Percentiles rank a stretch among this genome's conserved stretches.
These are phyloP conservation scores for Trichacis sp. DNA, from an alignment of 2,888 invertebrate genomes.

Conservation along the genomic window DNA sequence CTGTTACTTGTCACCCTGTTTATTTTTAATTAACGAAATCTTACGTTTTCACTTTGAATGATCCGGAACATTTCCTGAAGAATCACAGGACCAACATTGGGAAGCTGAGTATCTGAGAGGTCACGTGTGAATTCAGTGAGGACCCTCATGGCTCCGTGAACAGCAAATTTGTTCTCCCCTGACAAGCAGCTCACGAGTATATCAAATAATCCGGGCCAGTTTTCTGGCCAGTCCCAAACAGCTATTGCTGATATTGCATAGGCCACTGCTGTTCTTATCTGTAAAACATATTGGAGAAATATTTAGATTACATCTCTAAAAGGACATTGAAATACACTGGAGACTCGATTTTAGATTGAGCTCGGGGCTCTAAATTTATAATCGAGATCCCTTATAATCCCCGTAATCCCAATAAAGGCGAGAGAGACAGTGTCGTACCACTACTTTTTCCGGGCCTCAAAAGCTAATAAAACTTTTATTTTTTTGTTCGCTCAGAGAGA, in stretches of 20 bases:
- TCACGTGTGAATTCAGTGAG: constrained; percentile 78
- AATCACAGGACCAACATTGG: constrained; percentile 77
- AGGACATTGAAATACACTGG: background rate
- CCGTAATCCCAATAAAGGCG: too few relatives aligned
- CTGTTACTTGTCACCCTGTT: too few relatives aligned
- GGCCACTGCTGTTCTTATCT: constrained; percentile 76
- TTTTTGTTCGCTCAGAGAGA: too few relatives aligned
- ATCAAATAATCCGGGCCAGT: constrained; percentile 79
- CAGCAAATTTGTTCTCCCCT: constrained; percentile 72
- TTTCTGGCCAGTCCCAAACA: constrained; percentile 80
- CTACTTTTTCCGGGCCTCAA: too few relatives aligned
- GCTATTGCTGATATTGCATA: constrained; percentile 80
- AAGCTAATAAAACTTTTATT: too few relatives aligned
- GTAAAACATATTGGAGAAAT: background rate
- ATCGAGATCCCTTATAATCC: too few relatives aligned
- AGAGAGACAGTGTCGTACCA: too few relatives aligned
- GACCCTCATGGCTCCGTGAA: constrained; percentile 81
- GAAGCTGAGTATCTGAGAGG: constrained; percentile 75
- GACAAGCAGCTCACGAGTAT: constrained; percentile 76
- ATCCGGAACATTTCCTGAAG: constrained; percentile 79
- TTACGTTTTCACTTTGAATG: constrained; percentile 74
- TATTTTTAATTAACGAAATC: too few relatives aligned
- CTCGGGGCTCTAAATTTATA: too few relatives aligned
- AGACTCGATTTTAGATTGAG: too few relatives aligned
- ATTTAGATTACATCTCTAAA: background rate